These are phyloP conservation scores for Choristoneura fumiferana DNA, from an alignment of 1,140 invertebrate genomes.

Conservation along the genomic window DNA sequence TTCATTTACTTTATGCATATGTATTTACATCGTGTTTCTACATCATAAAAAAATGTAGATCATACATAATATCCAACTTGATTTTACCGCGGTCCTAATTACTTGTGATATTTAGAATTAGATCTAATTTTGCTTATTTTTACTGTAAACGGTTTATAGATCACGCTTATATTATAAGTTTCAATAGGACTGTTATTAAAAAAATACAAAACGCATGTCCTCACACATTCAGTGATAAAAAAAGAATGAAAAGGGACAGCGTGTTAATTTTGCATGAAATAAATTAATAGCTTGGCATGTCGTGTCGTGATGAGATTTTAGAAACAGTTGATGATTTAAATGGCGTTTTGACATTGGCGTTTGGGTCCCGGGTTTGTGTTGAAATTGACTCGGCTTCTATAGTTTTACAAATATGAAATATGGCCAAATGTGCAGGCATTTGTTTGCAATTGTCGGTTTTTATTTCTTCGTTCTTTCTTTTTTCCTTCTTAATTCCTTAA, in stretches of 20 bases:
- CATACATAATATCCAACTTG: conserved; percentile 3
- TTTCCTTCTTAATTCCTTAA: no score
- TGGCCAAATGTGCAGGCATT: no score
- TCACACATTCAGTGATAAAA: conserved; percentile 34
- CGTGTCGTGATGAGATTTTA: background rate
- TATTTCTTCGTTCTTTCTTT: no score
- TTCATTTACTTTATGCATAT: conserved; percentile 17
- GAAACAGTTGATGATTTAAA: background rate
- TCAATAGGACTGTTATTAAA: conserved; percentile 33
- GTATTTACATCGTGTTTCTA: no score
- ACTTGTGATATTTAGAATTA: background rate
- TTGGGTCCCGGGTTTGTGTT: no score
- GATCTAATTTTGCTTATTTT: background rate
- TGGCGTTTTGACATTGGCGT: no score
- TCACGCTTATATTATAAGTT: background rate
- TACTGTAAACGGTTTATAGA: background rate
- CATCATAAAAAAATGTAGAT: background rate
- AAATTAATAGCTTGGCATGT: conserved; percentile 33
- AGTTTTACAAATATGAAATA: no score
- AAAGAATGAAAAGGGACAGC: conserved; percentile 26
- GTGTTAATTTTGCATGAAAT: conserved; percentile 63
- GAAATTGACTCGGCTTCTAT: no score
- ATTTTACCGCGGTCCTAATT: no score
- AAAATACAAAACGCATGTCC: conserved; percentile 35
- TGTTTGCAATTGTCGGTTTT: no score